These are phyloP conservation scores for Cordilura impudica DNA, from an alignment of 2,888 invertebrate genomes.

Conservation along the genomic window DNA sequence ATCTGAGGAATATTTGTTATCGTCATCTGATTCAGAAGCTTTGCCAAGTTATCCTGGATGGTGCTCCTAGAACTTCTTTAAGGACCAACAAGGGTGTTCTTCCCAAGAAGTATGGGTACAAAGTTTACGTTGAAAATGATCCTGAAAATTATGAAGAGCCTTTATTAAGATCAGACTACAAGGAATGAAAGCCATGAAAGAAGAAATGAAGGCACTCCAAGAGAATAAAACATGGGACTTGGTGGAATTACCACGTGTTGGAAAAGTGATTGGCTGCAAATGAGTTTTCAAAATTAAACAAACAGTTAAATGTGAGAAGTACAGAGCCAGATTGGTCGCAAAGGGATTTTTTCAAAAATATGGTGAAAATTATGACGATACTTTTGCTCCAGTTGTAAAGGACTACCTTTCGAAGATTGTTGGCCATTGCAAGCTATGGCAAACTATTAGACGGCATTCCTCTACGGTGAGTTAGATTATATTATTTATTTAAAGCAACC, in stretches of 20 bases:
- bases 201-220: too few species aligned
- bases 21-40: not conserved
- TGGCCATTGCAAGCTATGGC: conserved; percentile 2
- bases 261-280: too few species aligned
- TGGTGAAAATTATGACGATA: too few species aligned
- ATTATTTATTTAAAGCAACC: too few species aligned
- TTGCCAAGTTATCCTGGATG: not conserved
- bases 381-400: conserved; percentile 4
- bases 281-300: conserved; percentile 51
- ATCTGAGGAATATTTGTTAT: not conserved
- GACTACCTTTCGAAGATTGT: conserved; percentile 3
- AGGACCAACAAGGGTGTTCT: conserved; percentile 9
- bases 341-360: too few species aligned
- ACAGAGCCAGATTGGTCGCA: too few species aligned
- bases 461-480: too few species aligned
- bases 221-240: too few species aligned
- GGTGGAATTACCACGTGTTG: conserved; percentile 52
- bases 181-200: not conserved
- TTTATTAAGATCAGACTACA: not conserved
- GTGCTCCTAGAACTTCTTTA: not conserved
- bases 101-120: conserved; percentile 1
- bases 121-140: too few species aligned
- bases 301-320: not conserved
- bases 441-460: not conserved
- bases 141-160: conserved; percentile 20